Evolutionary conservation across 37 sponge, comb jelly and placozoan species (phyloP), one percentile per base, ranked within the genome.

Genomic region (Beroe forskalii): DNA sequence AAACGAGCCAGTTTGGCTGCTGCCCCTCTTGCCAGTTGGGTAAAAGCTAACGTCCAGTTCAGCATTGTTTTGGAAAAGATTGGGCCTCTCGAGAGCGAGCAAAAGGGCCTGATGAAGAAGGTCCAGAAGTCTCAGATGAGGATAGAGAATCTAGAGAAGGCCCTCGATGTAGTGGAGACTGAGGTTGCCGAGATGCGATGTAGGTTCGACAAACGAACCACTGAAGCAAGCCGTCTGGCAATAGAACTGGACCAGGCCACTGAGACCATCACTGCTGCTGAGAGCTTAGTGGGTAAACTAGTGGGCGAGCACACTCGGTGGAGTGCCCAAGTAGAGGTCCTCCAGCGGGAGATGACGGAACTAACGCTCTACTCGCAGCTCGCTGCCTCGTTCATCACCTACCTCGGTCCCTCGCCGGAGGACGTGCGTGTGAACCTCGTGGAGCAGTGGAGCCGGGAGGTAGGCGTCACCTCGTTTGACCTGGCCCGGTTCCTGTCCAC

Each of bases 1-100:
- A 98, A 94, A 76, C 93, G 97, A n/a, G 99, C 99, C 24, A 96
- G 97, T 80, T 67, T 48, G 22, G 99, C 99, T 22, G 95, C 96
- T 17, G 94, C 91, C 20, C 99, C 99, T 2, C 94, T 98, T 20
- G 99, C 99, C 27, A 41, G 76, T 1, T 98, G 99, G 99, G 96
- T 98, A 37, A 94, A 90, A 61, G 95, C 99, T 33, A 95, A 93
- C 67, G 89, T 98, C 3, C 66, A 90, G 76, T 98, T 89, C 66
- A 96, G 96, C 0, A 67, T 40, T 12, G 97, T 98, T 0, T 32
- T 98, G 62, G 97, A 96, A 86, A 96, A 94, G 90, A 96, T 98
- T 23, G 93, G 92, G 22, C 99, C 99, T 23, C 93, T 98, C 0
- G 96, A 96, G 62, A 75, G 55, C 0, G 97, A 98, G 61, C 95